A percentile compares a stretch with the other conserved stretches of the same genome.
Evolutionary conservation across 2,888 invertebrate genomes (phyloP).

Genomic region (Cheilosia impressa): DNA sequence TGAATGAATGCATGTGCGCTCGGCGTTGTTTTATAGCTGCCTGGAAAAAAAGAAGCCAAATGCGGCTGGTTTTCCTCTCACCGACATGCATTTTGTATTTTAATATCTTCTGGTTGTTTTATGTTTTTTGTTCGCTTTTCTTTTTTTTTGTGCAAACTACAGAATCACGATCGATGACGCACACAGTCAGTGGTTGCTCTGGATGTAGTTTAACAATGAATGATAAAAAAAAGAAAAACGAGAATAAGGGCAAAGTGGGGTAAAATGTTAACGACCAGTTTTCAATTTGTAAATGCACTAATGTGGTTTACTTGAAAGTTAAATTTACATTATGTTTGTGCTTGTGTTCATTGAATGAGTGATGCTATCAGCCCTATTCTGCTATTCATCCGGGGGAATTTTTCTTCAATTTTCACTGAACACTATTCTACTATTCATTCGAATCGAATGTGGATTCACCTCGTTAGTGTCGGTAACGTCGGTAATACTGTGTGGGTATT

Average conservation of each 20-base stretch:
- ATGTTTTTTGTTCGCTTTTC: constrained; percentile 14
- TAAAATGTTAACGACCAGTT: constrained; percentile 31
- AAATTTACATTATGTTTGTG: not conserved
- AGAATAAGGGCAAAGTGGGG: constrained; percentile 18
- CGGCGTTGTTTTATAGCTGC: constrained; percentile 34
- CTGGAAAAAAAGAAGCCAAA: constrained; percentile 14
- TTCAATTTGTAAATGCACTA: not conserved
- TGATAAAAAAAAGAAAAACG: not conserved
- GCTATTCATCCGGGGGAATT: too few relatives aligned
- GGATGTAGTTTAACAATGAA: constrained; percentile 40
- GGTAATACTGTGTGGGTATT: too few relatives aligned
- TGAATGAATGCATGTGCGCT: constrained; percentile 67
- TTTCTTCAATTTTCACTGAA: too few relatives aligned
- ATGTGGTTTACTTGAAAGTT: not conserved
- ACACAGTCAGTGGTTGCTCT: constrained; percentile 60
- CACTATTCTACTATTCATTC: too few relatives aligned
- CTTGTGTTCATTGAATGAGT: not conserved
- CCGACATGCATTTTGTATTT: constrained; percentile 54
- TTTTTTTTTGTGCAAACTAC: not conserved
- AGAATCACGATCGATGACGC: constrained; percentile 70
- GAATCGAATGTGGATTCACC: too few relatives aligned
- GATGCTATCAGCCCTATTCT: too few relatives aligned
- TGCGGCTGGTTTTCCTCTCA: constrained; percentile 37
- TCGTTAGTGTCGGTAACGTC: too few relatives aligned
- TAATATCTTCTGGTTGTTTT: constrained; percentile 17